These are phyloP conservation scores for Phytoseiulus persimilis DNA, from an alignment of 2,888 invertebrate species.

Conservation along the genomic window DNA sequence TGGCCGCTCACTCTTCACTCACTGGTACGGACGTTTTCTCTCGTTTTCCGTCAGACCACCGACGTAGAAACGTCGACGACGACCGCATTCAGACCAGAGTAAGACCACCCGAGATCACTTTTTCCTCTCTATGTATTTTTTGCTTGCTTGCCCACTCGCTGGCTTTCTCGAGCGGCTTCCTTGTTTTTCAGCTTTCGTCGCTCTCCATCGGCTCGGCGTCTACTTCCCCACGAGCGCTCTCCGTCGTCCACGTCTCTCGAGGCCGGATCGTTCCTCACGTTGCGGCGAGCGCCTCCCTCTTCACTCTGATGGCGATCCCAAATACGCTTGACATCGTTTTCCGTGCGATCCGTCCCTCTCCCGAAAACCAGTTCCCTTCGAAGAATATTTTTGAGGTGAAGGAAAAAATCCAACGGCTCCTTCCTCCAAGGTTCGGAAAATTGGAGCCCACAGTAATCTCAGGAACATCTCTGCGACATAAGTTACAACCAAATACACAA, in stretches of 20 bases:
- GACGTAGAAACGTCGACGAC: constrained; percentile 5
- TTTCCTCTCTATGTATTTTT: background rate
- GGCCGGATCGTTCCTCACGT: background rate
- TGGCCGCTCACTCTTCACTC: background rate
- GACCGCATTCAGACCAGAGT: background rate
- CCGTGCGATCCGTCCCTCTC: no score
- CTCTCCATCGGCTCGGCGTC: background rate
- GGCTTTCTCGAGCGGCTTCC: background rate
- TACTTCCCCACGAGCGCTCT: background rate
- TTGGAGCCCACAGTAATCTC: no score
- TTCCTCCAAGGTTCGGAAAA: no score
- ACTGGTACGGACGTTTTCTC: background rate
- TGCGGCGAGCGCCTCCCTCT: background rate
- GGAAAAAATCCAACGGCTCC: no score
- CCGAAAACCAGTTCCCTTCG: no score
- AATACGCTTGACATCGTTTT: background rate
- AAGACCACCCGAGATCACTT: background rate
- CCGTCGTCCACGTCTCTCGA: background rate
- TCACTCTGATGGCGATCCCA: background rate
- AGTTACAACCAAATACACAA: no score
- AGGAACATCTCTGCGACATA: no score
- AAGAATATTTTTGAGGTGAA: no score
- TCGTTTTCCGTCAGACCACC: constrained; percentile 5
- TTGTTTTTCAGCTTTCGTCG: background rate
- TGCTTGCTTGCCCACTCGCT: background rate